These are phyloP conservation scores for Drosophila longiperda DNA, from an alignment of 2,888 invertebrate species.

Conservation along the genomic window DNA sequence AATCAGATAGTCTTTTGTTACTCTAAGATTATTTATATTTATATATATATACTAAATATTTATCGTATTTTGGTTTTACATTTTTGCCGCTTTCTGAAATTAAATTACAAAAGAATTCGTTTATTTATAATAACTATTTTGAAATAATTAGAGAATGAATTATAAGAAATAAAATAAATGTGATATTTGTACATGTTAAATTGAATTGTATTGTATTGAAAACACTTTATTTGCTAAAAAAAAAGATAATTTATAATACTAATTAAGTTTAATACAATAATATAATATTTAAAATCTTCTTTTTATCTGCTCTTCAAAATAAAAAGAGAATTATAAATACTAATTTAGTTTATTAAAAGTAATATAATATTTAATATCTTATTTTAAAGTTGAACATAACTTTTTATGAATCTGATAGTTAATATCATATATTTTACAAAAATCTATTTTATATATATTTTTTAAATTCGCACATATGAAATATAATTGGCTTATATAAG, in stretches of 20 bases:
- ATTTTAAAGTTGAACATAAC: neutral
- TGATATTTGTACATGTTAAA: too few species aligned
- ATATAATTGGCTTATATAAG: neutral
- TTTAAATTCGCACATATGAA: neutral
- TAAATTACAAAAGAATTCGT: neutral
- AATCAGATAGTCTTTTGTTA: neutral
- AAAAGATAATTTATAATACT: neutral
- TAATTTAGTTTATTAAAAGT: neutral
- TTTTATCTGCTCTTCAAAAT: accelerated
- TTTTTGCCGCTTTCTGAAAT: neutral
- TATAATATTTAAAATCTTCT: neutral
- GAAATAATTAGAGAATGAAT: neutral
- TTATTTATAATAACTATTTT: neutral
- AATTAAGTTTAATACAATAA: neutral
- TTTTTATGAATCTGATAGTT: neutral
- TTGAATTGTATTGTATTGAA: too few species aligned
- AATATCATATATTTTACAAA: neutral
- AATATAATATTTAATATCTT: neutral
- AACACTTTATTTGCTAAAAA: neutral
- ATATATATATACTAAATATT: too few species aligned
- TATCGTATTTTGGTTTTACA: too few species aligned
- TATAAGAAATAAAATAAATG: neutral
- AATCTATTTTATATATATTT: too few species aligned
- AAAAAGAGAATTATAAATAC: neutral
- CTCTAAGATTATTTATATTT: neutral